Conservation (phyloP, 2,888 invertebrate species). For the Plusia festucae region DNA sequence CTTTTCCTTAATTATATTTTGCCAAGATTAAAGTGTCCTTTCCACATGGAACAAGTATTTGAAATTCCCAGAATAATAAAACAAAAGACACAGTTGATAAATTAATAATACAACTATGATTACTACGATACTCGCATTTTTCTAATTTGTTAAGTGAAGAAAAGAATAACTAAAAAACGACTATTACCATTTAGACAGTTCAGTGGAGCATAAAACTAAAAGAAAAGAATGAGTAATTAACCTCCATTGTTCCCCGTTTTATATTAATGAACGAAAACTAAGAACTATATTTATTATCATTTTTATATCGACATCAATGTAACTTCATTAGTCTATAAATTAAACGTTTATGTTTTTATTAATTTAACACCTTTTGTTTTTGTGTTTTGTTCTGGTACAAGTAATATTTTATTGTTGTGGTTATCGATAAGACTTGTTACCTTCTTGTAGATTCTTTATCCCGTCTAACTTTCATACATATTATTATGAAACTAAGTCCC, state of each 20-base stretch:
- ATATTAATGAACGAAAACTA: slow-evolving; percentile 23
- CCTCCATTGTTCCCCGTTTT: slow-evolving; percentile 31
- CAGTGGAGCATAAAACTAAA: slow-evolving; percentile 20
- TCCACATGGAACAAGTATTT: too few relatives aligned
- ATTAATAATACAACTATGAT: neutral
- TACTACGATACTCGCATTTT: neutral
- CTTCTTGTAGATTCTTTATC: neutral
- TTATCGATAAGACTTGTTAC: neutral
- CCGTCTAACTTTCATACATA: too few relatives aligned
- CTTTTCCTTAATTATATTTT: neutral
- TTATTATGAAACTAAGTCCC: too few relatives aligned
- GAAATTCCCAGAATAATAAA: too few relatives aligned
- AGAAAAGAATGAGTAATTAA: slow-evolving; percentile 45
- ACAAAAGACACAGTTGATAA: neutral
- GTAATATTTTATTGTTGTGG: neutral
- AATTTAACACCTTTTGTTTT: neutral
- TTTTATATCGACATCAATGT: slow-evolving; percentile 27
- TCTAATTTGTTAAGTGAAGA: neutral
- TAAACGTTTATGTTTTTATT: slow-evolving; percentile 14
- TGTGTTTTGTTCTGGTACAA: neutral
- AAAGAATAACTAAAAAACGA: neutral
- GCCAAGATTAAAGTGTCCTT: neutral
- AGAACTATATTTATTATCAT: slow-evolving; percentile 21
- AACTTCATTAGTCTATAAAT: slow-evolving; percentile 29
- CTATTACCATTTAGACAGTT: neutral